Evolutionary conservation across 2,888 invertebrate genomes (phyloP), one percentile per base, ranked within the genome.

Genomic region (Leucophora obtusa): DNA sequence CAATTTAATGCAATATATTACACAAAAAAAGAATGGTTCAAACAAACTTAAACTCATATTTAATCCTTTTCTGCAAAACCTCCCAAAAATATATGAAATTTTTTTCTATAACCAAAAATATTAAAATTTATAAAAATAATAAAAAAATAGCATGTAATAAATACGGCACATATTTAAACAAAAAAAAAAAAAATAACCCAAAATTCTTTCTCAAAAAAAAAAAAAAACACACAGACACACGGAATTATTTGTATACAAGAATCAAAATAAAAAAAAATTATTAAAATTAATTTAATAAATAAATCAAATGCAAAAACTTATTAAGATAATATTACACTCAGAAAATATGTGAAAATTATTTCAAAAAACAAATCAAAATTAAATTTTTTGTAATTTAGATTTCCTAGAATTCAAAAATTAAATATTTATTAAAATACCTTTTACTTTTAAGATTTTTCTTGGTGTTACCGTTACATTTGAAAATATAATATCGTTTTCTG

Each of bases 171-270:
- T 43, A 71, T 62, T 62, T 62, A 28, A 62, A 62, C 43, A 47
- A 69, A 59, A 76, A 28, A 69, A 59, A 76, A 28, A 66, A 35
- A 10, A 71, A 60, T 65, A 72, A 17, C 21, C n/a, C 28, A 70
- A 43, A 56, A 15, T 7, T 69, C 50, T 60, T 51, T 58, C 68
- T 65, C 60, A 60, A 77, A 54, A 33, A 51, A 47, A 68, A 28
- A 28, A 54, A 33, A 51, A 47, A 68, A 28, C 3, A 28, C 28
- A 28, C 28, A 6, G 28, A 28, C 28, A 69, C 73, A 43, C 51
- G 77, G 75, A 77, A 83, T 79, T 82, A 77, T 76, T 78, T 80
- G 78, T 79, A 77, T 82, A 69, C 79, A 65, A 38, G 11, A 38
- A 38, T 38, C 38, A 38, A 72, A 74, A 74, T 68, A 76, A 75